These are phyloP conservation scores for Semicossyphus pulcher DNA, from an alignment of 2,113 vertebrate species.

Conservation along the genomic window DNA sequence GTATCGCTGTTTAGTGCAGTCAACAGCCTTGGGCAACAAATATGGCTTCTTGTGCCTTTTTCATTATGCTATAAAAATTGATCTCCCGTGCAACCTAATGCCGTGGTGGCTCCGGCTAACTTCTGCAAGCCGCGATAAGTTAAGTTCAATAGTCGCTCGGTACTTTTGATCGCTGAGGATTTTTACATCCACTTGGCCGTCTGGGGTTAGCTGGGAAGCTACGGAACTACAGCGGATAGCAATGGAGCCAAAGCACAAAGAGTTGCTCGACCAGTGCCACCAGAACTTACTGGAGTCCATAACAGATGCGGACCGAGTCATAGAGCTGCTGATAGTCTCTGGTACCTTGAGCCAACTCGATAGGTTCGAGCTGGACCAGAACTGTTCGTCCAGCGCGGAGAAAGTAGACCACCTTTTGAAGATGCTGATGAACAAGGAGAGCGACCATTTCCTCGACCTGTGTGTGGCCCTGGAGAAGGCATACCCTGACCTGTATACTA, in stretches of 20 bases:
- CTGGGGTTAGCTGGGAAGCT: constrained; percentile 81
- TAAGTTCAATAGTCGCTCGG: constrained; percentile 74
- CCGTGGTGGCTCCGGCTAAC: constrained; percentile 79
- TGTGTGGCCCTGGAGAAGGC: constrained; percentile 96
- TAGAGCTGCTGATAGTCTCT: constrained; percentile 89
- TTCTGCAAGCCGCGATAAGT: constrained; percentile 77
- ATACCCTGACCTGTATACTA: constrained; percentile 92
- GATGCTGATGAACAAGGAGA: constrained; percentile 94
- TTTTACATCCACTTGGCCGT: constrained; percentile 62
- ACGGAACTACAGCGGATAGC: constrained; percentile 80
- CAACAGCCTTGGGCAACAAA: constrained; percentile 90
- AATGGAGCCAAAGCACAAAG: constrained; percentile 97
- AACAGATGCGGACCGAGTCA: constrained; percentile 91
- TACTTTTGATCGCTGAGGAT: constrained; percentile 74
- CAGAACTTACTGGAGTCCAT: constrained; percentile 95
- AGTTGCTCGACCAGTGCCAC: constrained; percentile 94
- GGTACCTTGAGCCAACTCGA: constrained; percentile 88
- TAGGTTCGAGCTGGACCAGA: constrained; percentile 87
- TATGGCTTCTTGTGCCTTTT: constrained; percentile 89
- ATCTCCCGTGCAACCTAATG: constrained; percentile 72
- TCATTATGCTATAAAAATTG: constrained; percentile 81
- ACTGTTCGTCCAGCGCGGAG: constrained; percentile 86
- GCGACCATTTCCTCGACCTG: constrained; percentile 95
- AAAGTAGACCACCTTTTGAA: constrained; percentile 94
- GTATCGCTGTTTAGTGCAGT: constrained; percentile 87